Conservation (phyloP, 2,797 vertebrate genomes). For the Epinephelus awoara region DNA sequence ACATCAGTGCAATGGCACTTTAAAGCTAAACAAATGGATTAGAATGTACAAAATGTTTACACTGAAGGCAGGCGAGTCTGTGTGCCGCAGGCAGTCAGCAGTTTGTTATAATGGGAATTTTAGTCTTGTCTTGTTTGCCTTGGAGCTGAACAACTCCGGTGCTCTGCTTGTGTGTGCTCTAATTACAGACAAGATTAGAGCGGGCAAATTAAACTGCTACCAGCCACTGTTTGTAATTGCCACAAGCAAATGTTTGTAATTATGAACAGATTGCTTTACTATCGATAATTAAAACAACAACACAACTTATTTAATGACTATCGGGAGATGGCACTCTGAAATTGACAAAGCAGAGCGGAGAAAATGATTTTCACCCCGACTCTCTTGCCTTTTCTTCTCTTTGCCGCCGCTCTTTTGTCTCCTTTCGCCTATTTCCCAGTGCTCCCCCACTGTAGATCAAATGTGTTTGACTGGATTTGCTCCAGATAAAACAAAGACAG, state of each 20-base stretch:
- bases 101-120: constrained; percentile 85
- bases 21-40: constrained; percentile 83
- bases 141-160: constrained; percentile 85
- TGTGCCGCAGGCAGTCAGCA: constrained; percentile 78
- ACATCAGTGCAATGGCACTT: constrained; percentile 66
- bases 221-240: constrained; percentile 91
- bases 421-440: constrained; percentile 40
- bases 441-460: constrained; percentile 62
- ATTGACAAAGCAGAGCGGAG: constrained; percentile 81
- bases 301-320: constrained; percentile 90
- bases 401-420: constrained; percentile 58
- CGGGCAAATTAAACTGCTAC: constrained; percentile 89
- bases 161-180: constrained; percentile 89
- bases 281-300: constrained; percentile 92
- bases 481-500: constrained; percentile 72
- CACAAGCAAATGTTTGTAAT: constrained; percentile 93
- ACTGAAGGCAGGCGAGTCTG: constrained; percentile 64
- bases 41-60: constrained; percentile 79
- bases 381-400: constrained; percentile 39
- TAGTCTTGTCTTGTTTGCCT: constrained; percentile 86
- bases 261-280: constrained; percentile 92
- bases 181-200: constrained; percentile 92
- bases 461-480: constrained; percentile 65
- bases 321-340: constrained; percentile 84
- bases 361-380: constrained; percentile 73